These are phyloP conservation scores for Tenrec ecaudatus DNA, from an alignment of 2,113 vertebrate species.

Conservation along the genomic window DNA sequence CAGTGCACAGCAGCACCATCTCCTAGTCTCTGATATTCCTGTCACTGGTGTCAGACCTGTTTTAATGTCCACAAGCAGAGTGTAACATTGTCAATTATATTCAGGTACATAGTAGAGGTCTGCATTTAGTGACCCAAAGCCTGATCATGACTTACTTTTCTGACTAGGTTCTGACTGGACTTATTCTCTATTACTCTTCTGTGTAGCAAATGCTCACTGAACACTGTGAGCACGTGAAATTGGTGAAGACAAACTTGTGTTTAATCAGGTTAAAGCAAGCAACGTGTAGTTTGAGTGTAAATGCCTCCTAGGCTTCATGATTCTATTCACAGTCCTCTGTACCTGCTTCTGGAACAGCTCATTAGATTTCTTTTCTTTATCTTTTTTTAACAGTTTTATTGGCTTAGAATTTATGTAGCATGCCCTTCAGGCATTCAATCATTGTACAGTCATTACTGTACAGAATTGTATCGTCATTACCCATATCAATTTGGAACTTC, in stretches of 20 bases:
- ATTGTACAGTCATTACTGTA: too few species aligned
- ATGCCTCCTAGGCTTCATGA: neutral
- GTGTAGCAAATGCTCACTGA: slow-evolving; percentile 28
- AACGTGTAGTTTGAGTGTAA: neutral
- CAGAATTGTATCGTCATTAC: too few species aligned
- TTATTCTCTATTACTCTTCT: slow-evolving; percentile 24
- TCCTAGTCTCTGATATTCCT: neutral
- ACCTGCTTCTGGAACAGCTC: slow-evolving; percentile 24
- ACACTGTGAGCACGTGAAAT: slow-evolving; percentile 37
- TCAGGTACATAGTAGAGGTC: neutral
- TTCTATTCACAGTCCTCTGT: neutral
- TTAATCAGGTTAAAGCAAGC: neutral
- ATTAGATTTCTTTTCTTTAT: slow-evolving; percentile 27
- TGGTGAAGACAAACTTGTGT: slow-evolving; percentile 4
- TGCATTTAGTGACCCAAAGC: neutral
- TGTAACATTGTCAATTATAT: neutral
- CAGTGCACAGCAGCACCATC: neutral
- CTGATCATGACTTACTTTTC: neutral
- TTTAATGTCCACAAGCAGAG: slow-evolving; percentile 18
- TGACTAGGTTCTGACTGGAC: neutral
- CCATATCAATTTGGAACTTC: too few species aligned
- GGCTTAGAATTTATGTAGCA: too few species aligned
- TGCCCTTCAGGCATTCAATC: too few species aligned
- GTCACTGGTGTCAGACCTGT: neutral
- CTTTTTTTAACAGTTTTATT: too few species aligned